A percentile compares a stretch with the other conserved stretches of the same genome.
Evolutionary conservation across 92 coral and sea anemone species (phyloP).

Genomic region (Porites evermanni): DNA sequence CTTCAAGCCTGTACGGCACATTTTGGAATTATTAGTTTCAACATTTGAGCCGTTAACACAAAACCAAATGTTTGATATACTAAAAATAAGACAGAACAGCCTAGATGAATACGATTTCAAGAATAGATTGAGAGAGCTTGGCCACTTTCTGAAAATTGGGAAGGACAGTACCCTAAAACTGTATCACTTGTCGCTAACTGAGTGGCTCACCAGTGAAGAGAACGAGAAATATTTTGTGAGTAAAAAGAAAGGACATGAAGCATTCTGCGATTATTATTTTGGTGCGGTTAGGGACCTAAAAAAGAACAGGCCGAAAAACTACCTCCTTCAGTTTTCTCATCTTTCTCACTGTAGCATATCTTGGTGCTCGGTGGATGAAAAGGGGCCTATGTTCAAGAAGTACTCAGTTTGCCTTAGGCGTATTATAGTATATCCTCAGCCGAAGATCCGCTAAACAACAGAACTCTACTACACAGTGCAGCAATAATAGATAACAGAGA

Average conservation of each 20-base stretch:
- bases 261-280: conserved; percentile 22
- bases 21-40: conserved; percentile 74
- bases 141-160: conserved; percentile 50
- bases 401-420: conserved; percentile 26
- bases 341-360: conserved; percentile 24
- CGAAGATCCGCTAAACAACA: conserved; percentile 19
- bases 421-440: no score
- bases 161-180: conserved; percentile 38
- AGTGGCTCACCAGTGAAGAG: conserved; percentile 69
- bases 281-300: no score
- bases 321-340: no score
- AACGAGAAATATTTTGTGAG: conserved; percentile 23
- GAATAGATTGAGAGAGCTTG: not conserved
- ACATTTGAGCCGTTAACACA: conserved; percentile 54
- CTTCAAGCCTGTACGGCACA: conserved; percentile 29
- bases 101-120: conserved; percentile 32
- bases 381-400: conserved; percentile 17
- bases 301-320: no score
- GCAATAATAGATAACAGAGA: conserved; percentile 33
- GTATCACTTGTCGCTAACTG: conserved; percentile 51
- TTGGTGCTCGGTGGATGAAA: conserved; percentile 20
- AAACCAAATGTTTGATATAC: conserved; percentile 45
- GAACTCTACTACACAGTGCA: conserved; percentile 63
- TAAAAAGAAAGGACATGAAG: conserved; percentile 29
- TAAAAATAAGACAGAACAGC: conserved; percentile 23